A percentile compares a stretch with the other conserved stretches of the same genome.
Evolutionary conservation across 2,113 vertebrate genomes (phyloP).

Genomic region (Tylochromis polylepis): DNA sequence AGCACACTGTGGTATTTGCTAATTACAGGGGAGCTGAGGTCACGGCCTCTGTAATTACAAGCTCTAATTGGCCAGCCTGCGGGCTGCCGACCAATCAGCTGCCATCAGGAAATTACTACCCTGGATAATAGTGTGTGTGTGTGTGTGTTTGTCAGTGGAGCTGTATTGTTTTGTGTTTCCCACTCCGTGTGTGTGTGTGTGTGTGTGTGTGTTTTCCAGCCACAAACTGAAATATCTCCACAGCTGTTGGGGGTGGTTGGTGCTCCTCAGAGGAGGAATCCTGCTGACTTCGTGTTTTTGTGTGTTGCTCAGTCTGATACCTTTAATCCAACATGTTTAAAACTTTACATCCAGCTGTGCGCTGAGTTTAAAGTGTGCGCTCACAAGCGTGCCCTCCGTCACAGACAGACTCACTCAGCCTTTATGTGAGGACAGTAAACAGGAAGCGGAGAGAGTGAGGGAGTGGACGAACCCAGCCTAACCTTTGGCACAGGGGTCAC

Average conservation of each 20-base stretch:
- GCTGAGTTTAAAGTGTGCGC: background rate
- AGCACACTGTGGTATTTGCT: slow-evolving; percentile 38
- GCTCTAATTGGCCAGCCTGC: slow-evolving; percentile 21
- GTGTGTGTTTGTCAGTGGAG: background rate
- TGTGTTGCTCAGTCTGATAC: background rate
- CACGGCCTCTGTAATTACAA: slow-evolving; percentile 43
- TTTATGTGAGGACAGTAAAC: background rate
- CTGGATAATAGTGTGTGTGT: slow-evolving; percentile 1
- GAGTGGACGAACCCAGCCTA: background rate
- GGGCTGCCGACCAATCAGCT: slow-evolving; percentile 20
- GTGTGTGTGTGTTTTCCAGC: background rate
- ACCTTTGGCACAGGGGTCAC: background rate
- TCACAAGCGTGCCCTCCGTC: background rate
- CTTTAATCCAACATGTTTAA: background rate
- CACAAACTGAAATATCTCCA: background rate
- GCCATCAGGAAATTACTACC: slow-evolving; percentile 29
- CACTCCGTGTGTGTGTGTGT: background rate
- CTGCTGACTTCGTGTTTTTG: background rate
- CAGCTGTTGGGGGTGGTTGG: background rate
- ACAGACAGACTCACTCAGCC: background rate
- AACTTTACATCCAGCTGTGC: background rate
- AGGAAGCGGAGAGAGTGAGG: background rate
- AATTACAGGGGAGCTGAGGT: slow-evolving; percentile 40
- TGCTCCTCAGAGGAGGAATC: background rate
- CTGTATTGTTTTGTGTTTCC: background rate